A percentile compares a stretch with the other conserved stretches of the same genome.
These are phyloP conservation scores for Montipora capricornis DNA, from an alignment of 64 coral and sea anemone genomes.

Conservation along the genomic window DNA sequence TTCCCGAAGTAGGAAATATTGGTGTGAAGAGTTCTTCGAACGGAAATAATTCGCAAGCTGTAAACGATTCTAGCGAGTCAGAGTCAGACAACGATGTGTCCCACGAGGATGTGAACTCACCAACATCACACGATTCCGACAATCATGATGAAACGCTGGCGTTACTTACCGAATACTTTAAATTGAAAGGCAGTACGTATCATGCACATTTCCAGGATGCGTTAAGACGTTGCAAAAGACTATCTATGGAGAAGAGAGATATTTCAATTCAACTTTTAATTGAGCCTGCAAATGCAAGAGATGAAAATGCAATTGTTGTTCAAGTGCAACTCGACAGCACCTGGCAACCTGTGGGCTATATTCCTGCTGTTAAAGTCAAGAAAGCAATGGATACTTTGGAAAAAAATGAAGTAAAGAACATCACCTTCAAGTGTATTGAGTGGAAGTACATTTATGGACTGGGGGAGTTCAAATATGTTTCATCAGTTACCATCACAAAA, in stretches of 20 bases:
- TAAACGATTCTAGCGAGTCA: neutral
- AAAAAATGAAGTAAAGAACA: neutral
- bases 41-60: neutral
- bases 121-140: neutral
- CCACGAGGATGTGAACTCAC: neutral
- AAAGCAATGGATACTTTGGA: neutral
- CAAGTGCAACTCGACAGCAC: neutral
- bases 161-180: neutral
- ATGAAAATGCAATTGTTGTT: conserved; percentile 17
- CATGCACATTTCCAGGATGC: neutral
- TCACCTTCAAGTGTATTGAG: neutral
- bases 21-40: neutral
- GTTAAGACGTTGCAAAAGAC: neutral
- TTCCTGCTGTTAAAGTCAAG: neutral
- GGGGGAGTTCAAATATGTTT: conserved; percentile 12
- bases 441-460: conserved; percentile 8
- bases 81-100: neutral
- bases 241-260: neutral
- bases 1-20: neutral
- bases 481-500: conserved; percentile 1
- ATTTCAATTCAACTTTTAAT: neutral
- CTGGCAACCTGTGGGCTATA: neutral
- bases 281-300: neutral
- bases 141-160: neutral
- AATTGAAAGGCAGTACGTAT: neutral